Conservation (phyloP, 1,140 invertebrate species). For the Neotoxoptera formosana region DNA sequence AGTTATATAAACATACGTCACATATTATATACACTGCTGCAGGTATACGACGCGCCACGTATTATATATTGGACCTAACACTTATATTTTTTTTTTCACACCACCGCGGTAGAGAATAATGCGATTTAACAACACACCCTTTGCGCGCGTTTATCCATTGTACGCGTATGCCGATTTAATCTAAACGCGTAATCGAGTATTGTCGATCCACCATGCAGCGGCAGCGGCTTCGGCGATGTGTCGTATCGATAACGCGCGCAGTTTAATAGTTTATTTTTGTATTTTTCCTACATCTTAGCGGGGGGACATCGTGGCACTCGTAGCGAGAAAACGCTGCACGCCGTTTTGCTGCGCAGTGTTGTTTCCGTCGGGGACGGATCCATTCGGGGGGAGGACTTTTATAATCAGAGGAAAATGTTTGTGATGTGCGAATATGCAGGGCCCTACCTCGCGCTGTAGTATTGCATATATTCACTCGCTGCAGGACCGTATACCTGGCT, state of each 20-base stretch:
- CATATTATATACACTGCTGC: background rate
- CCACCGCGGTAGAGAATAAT: background rate
- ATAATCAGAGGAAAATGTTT: background rate
- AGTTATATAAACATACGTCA: background rate
- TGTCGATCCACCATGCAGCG: background rate
- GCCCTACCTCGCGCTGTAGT: too few relatives aligned
- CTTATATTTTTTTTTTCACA: constrained; percentile 1
- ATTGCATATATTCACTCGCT: too few relatives aligned
- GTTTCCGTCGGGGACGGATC: background rate
- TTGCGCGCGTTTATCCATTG: background rate
- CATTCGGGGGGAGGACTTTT: background rate
- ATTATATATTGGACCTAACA: background rate
- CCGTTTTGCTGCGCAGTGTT: background rate
- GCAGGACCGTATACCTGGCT: too few relatives aligned
- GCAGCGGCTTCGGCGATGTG: background rate
- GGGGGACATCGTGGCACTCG: background rate
- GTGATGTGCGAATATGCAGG: too few relatives aligned
- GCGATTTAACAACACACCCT: constrained; percentile 19
- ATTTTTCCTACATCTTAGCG: background rate
- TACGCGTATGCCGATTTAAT: background rate
- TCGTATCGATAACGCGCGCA: background rate
- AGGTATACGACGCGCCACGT: background rate
- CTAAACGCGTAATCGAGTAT: constrained; percentile 14
- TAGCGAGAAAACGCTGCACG: background rate
- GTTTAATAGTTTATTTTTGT: background rate